These are phyloP conservation scores for Limenitis camilla DNA, from an alignment of 2,888 invertebrate species.

Conservation along the genomic window DNA sequence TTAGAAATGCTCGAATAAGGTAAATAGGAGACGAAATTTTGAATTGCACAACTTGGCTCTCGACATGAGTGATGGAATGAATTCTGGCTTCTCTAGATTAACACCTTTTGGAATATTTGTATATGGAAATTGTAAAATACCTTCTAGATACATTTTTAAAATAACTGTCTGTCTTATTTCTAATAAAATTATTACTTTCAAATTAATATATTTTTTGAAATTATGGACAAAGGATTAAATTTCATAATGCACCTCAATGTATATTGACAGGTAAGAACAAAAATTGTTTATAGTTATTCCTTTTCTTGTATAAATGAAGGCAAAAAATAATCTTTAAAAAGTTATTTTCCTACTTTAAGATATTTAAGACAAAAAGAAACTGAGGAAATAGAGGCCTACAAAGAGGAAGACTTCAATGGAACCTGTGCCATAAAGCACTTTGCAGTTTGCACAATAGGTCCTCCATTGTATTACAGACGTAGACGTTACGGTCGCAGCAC, in stretches of 20 bases:
- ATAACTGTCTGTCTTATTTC: too few species aligned
- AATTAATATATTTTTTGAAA: too few species aligned
- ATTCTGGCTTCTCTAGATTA: conserved; percentile 12
- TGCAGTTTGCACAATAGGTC: conserved; percentile 4
- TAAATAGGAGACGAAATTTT: conserved; percentile 11
- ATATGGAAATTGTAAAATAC: conserved; percentile 5
- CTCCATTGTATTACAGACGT: conserved; percentile 20
- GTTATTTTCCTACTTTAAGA: not conserved
- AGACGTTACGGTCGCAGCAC: conserved; percentile 21
- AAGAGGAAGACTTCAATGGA: conserved; percentile 16
- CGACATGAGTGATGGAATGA: conserved; percentile 13
- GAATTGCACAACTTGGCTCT: conserved; percentile 10
- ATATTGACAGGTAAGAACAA: too few species aligned
- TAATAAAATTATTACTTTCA: too few species aligned
- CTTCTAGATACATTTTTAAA: not conserved
- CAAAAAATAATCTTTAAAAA: too few species aligned
- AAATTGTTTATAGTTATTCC: too few species aligned
- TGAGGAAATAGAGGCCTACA: not conserved
- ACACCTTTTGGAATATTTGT: conserved; percentile 2
- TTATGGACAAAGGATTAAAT: too few species aligned
- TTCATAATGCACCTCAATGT: too few species aligned
- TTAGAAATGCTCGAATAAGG: conserved; percentile 11
- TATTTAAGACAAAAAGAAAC: conserved; percentile 7
- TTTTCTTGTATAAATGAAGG: too few species aligned
- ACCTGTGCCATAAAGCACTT: conserved; percentile 13